These are phyloP conservation scores for Penaeus vannamei DNA, from an alignment of 1,140 invertebrate genomes.

Conservation along the genomic window DNA sequence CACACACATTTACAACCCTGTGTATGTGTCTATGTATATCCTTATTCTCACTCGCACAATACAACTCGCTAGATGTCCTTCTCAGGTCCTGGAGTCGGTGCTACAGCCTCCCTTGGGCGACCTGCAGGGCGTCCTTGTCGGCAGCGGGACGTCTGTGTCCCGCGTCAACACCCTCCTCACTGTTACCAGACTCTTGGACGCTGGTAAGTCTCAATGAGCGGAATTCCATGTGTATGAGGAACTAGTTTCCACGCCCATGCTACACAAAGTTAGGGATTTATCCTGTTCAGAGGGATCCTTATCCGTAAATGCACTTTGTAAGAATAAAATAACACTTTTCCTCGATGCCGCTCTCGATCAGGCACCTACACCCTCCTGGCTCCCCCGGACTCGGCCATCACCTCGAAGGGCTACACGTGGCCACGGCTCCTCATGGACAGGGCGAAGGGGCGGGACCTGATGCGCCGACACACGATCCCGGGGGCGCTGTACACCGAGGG, in stretches of 20 bases:
- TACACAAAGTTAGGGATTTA: no score
- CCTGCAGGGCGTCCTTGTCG: conserved; percentile 49
- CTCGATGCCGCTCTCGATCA: neutral
- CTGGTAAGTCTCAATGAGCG: neutral
- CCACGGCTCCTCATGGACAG: conserved; percentile 52
- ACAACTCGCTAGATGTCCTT: neutral
- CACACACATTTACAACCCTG: no score
- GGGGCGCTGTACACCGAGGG: conserved; percentile 63
- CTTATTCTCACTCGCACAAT: neutral
- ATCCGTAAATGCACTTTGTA: neutral
- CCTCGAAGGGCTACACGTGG: conserved; percentile 66
- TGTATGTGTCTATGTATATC: no score
- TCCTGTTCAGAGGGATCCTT: no score
- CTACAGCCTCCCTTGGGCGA: conserved; percentile 54
- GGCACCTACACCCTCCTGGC: conserved; percentile 58
- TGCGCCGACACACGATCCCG: conserved; percentile 43
- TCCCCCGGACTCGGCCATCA: conserved; percentile 62
- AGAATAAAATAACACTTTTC: neutral
- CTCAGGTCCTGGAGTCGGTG: conserved; percentile 59
- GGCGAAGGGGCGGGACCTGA: conserved; percentile 39
- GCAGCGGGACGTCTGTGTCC: conserved; percentile 37
- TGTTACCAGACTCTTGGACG: neutral
- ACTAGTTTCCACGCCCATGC: no score
- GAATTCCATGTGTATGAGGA: no score
- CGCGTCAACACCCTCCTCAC: conserved; percentile 57